Base-by-base conservation (phyloP, 2,888 invertebrate genomes). In the Hemicrepidius hirtus region DNA sequence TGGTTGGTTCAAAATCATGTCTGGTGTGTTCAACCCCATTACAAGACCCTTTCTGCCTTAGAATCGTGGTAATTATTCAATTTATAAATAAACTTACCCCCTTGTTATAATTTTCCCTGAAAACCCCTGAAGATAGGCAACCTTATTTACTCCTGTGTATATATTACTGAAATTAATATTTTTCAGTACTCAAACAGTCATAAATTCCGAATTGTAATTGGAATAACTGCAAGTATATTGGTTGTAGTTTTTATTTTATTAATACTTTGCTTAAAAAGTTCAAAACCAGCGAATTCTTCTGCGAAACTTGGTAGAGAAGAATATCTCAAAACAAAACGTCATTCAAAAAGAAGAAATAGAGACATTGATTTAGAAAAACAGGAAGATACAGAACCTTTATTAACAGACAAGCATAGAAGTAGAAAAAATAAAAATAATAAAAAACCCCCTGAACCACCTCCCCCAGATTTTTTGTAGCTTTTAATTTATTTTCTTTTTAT, bases 1-100 rank as follows among this genome's bases (percentile, higher is more conserved):
- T 78, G n/a, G 77, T 80, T 16, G 87, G 85, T 10, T 84, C 86
- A 5, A 83, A 81, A 75, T 80, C 81, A 10, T 87, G 86, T 73
- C 63, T 84, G 2, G 74, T 78, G 1, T 87, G 86, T 76, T 78
- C 79, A 3, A 84, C 85, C 3, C 84, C 84, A 3, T 80, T 87
- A 13, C 84, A 86, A 72, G 84, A 86, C 76, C 74, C 74, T 12
- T 74, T 64, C 13, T 74, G 74, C 12, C 32, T 74, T 37, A 59
- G 74, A 46, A 64, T 74, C 20, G 67, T 74, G 63, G 73, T 73
- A 49, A 28, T 44, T 65, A 16, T 44, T 13, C 18, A 1, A 55
- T 10, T n/a, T 59, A 16, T n/a, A n/a, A n/a, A n/a, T n/a, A n/a
- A n/a, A n/a, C n/a, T n/a, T n/a, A n/a, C n/a, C n/a, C n/a, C n/a